phyloP scores from a whole-genome alignment of 2,888 invertebrate genomes.

The Drosophila setosimentum region DNA sequence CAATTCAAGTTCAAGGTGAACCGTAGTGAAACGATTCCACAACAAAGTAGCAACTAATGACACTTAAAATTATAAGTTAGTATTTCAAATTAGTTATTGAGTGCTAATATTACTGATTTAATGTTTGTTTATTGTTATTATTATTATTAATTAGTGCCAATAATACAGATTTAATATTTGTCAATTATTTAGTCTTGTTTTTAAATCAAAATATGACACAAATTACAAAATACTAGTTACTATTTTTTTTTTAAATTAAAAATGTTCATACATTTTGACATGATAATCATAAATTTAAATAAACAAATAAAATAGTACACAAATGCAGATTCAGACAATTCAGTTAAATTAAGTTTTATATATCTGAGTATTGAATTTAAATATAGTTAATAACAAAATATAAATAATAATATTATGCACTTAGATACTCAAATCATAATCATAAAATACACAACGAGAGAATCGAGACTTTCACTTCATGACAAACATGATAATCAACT shows the following conservation, averaged over 20 bases:
- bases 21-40: constrained; percentile 1
- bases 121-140: too few relatives aligned
- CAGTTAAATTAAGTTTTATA: not conserved
- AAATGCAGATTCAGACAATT: not conserved
- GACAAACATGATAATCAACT: constrained; percentile 24
- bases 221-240: not conserved
- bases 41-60: not conserved
- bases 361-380: not conserved
- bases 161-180: not conserved
- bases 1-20: constrained; percentile 76
- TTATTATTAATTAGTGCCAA: not conserved
- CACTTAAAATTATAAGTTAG: not conserved
- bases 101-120: not conserved
- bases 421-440: constrained; percentile 8
- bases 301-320: not conserved
- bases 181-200: not conserved
- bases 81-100: not conserved
- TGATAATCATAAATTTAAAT: too few relatives aligned
- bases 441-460: constrained; percentile 7
- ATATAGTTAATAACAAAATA: not conserved
- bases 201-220: not conserved
- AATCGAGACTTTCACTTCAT: constrained; percentile 46
- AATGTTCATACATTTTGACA: too few relatives aligned
- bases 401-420: not conserved
- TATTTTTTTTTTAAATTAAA: too few relatives aligned